These are phyloP conservation scores for Lepidothrix coronata DNA, from an alignment of 2,113 vertebrate species.

Conservation along the genomic window DNA sequence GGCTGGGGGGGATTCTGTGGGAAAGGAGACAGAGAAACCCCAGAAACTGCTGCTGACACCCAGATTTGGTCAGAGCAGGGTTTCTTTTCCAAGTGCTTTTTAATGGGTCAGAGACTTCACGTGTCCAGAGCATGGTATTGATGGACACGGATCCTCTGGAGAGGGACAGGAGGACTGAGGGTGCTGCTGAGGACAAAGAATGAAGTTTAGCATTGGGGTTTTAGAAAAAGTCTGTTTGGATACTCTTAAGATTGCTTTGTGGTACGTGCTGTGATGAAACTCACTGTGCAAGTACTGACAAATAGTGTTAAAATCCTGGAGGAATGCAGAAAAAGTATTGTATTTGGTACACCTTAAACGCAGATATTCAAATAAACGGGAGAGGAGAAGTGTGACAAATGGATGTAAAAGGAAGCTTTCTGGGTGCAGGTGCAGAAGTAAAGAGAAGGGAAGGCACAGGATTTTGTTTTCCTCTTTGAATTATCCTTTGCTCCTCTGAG, in stretches of 20 bases:
- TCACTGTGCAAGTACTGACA: background rate
- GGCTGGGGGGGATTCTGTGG: rapidly evolving
- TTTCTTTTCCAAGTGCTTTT: rapidly evolving
- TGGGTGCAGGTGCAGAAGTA: background rate
- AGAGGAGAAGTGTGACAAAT: rapidly evolving
- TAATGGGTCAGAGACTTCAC: rapidly evolving
- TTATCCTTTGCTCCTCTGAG: constrained; percentile 24
- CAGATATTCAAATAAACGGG: background rate
- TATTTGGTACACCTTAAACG: background rate
- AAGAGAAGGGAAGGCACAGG: background rate
- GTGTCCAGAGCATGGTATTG: rapidly evolving
- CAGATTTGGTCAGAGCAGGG: rapidly evolving
- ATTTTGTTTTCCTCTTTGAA: constrained; percentile 2
- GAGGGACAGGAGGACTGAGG: background rate
- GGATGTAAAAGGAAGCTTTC: background rate
- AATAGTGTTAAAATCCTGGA: background rate
- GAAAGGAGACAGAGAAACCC: background rate
- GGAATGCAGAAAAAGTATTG: background rate
- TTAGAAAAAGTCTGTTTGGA: background rate
- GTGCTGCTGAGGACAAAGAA: background rate
- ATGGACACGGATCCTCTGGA: background rate
- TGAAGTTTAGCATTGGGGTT: background rate
- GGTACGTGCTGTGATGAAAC: background rate
- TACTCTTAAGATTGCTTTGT: background rate
- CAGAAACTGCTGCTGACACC: background rate